A percentile compares a stretch with the other conserved stretches of the same genome.
Evolutionary conservation across 2,113 vertebrate genomes (phyloP).

Genomic region (Podocnemis expansa): DNA sequence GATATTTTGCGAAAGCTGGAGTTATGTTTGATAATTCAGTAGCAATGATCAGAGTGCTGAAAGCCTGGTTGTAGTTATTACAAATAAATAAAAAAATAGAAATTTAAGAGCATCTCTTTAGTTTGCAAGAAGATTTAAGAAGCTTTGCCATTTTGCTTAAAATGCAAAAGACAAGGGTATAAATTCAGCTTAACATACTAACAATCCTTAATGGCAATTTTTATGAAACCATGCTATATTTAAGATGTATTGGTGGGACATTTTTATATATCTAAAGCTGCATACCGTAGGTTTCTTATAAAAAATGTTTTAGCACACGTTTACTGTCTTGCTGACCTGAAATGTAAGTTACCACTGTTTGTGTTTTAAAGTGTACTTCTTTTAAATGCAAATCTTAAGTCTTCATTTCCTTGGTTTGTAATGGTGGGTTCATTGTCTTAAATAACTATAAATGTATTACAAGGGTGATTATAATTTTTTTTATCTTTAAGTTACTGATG

Average conservation of each 20-base stretch:
- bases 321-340: conserved; percentile 22
- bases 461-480: conserved; percentile 29
- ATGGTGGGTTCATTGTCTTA: conserved; percentile 15
- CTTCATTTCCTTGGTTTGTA: neutral
- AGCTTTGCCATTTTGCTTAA: neutral
- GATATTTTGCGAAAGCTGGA: neutral
- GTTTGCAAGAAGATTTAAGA: neutral
- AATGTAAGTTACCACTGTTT: conserved; percentile 45
- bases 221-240: neutral
- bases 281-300: neutral
- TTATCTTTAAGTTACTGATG: conserved; percentile 57
- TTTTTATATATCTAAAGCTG: neutral
- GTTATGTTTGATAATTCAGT: neutral
- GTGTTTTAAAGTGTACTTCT: neutral
- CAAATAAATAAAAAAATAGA: neutral
- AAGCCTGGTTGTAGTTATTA: neutral
- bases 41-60: neutral
- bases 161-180: neutral
- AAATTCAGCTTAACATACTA: neutral
- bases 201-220: neutral
- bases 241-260: neutral
- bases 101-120: neutral
- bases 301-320: neutral
- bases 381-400: neutral
- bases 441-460: neutral